Base-by-base conservation (phyloP, 2,797 vertebrate species). In the Peromyscus nudipes region DNA sequence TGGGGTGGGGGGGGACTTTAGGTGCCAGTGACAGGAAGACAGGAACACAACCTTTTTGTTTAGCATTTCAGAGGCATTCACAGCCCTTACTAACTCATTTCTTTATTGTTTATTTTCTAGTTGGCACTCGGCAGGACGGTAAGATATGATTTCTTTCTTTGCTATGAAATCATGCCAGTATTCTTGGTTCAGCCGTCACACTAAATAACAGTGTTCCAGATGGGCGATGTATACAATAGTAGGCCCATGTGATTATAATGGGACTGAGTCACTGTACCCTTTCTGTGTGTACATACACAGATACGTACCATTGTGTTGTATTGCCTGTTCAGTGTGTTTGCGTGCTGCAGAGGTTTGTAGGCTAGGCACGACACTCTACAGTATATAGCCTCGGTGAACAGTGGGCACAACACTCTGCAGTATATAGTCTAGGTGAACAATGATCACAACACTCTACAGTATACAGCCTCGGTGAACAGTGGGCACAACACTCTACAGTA, bases 41-140 rank as follows among this genome's bases (percentile, higher is more conserved):
- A 40, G 65, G 29, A 87, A 19, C 34, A 60, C 19, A 57, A 11
- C 17, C n/a, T 80, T 87, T 94, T 69, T 89, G 73, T 94, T 94
- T 94, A 60, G 73, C 77, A 96, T 75, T 89, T 27, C 13, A 79
- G 4, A 79, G 4, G 40, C n/a, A 57, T 17, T 62, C 27, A 55
- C 25, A 85, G 43, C 29, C 57, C 83, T 90, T 62, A 81, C 91
- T 97, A 95, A 97, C 55, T 92, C 9, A 57, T 91, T 80, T 91
- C 46, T 13, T 55, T 91, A 1, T 40, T 92, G 82, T 97, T 97
- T 96, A n/a, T 96, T 96, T 97, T 95, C 94, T 49, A 98, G 98
- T 71, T 96, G 95, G 89, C 6, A 60, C 62, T 60, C 96, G 80
- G 2, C 82, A 97, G 49, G 46, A 91, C 0, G 98, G 98, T 98